Base-by-base conservation (phyloP, 2,797 vertebrate species). In the Pelodytes ibericus region DNA sequence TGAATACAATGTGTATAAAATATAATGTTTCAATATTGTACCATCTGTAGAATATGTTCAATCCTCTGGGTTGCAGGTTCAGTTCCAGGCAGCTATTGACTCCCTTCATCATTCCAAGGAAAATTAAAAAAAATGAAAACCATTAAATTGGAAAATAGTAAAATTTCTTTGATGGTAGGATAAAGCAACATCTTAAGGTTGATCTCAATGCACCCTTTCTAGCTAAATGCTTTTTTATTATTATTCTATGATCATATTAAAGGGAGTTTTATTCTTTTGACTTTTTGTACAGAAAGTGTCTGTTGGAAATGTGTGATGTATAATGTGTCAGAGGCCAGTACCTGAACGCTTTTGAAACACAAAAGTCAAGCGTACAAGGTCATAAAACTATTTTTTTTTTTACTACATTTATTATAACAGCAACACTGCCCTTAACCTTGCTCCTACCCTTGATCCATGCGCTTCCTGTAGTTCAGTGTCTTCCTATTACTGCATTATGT, bases 361-460 rank as follows among this genome's bases (percentile, higher is more conserved):
- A 44, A 53, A 8, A 53, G 3, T 53, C n/a, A 20, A 22, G 49
- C 24, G 11, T 20, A 53, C 49, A 53, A 53, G 20, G 49, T 25
- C 49, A 53, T 53, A 53, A 53, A 53, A 53, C 11, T n/a, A 53
- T 53, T 20, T 53, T 44, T 53, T 53, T 22, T 20, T n/a, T n/a
- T n/a, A n/a, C n/a, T 53, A 24, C 22, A 22, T 53, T 53, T 22
- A 53, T 22, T 53, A 16, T 22, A 53, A 53, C 8, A 53, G 20
- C n/a, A 22, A 24, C 8, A 49, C 60, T 47, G 26, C 56, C 13
- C 57, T 15, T 60, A 27, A 36, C n/a, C 29, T 61, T 61, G 8
- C 49, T 39, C 25, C 27, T 74, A 39, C 63, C 72, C 72, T 75
- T 67, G 26, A 30, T 62, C 72, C 53, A 33, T 60, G 15, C 18